These are phyloP conservation scores for Andrena cerasifolii DNA, from an alignment of 1,140 invertebrate genomes.

Conservation along the genomic window DNA sequence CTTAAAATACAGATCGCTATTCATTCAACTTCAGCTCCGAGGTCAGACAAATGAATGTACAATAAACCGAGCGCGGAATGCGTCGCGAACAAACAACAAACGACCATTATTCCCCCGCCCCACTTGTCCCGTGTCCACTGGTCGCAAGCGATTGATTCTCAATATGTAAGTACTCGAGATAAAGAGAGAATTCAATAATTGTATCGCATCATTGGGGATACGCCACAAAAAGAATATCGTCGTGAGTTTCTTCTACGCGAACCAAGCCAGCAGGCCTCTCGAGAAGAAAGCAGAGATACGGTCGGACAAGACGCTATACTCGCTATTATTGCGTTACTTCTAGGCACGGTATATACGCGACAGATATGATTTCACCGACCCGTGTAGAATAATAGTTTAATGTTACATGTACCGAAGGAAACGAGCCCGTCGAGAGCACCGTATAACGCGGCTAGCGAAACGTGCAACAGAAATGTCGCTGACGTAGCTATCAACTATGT, in stretches of 20 bases:
- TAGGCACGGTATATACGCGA: slow-evolving; percentile 1
- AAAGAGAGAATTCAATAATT: no score
- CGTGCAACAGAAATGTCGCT: background rate
- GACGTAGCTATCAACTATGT: no score
- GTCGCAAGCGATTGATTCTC: background rate
- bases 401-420: slow-evolving; percentile 33
- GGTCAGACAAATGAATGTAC: slow-evolving; percentile 31
- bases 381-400: slow-evolving; percentile 50
- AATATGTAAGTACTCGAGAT: background rate
- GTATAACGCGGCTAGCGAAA: background rate
- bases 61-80: slow-evolving; percentile 19
- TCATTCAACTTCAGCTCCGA: slow-evolving; percentile 42
- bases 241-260: background rate
- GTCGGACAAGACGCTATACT: background rate
- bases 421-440: background rate
- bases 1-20: slow-evolving; percentile 31
- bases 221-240: no score
- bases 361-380: slow-evolving; percentile 41
- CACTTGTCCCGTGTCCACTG: background rate
- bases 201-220: no score
- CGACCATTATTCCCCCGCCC: background rate
- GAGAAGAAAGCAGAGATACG: background rate
- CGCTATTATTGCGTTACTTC: slow-evolving; percentile 35
- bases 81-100: background rate
- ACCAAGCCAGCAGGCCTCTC: background rate